Evolutionary conservation across 2,888 invertebrate species (phyloP), one percentile per base, ranked within the genome.

Genomic region (Lucinisca nassula): DNA sequence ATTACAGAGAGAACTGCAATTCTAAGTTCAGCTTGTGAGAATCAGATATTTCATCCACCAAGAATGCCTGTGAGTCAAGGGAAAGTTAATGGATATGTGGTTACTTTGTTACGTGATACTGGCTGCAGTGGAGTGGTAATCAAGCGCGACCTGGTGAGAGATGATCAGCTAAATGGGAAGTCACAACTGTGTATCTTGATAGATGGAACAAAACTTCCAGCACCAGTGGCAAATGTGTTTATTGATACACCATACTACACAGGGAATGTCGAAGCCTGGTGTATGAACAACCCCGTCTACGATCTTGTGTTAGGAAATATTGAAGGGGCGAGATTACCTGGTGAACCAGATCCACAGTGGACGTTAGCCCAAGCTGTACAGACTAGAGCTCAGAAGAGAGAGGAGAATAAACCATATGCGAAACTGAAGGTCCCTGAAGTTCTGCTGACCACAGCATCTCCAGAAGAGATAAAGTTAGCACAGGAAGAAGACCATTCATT

Each of bases 231-330:
- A 35, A 24, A 17, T 14, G 76, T 90, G 1, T 24, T 35, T 37
- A 58, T 90, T 17, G 83, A 88, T 32, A 85, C 85, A 0, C 84
- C 90, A 27, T 90, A 61, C 72, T 82, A 27, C 24, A 67, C 49
- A 38, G 87, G 89, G n/a, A 49, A 74, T n/a, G 67, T 89, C 10
- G 55, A 79, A 35, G 88, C 84, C 0, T 79, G 81, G 76, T 89
- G 89, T 49, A 72, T 90, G 79, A 58, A 82, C 17, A 75, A 79
- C 40, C 84, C 87, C 24, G 45, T 79, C 24, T 89, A 80, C 74
- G 89, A 87, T 77, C 45, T 87, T 14, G 79, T 89, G 0, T 17
- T 89, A 24, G 84, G 87, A 8, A 87, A 89, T 55, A 55, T 84
- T 21, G 32, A 24, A 14, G 73, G 77, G 0, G 77, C 78, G 0